Percentiles rank a stretch among this genome's conserved stretches.
These are phyloP conservation scores for Ditylenchus weischeri DNA, from an alignment of 2,888 invertebrate species.

Conservation along the genomic window DNA sequence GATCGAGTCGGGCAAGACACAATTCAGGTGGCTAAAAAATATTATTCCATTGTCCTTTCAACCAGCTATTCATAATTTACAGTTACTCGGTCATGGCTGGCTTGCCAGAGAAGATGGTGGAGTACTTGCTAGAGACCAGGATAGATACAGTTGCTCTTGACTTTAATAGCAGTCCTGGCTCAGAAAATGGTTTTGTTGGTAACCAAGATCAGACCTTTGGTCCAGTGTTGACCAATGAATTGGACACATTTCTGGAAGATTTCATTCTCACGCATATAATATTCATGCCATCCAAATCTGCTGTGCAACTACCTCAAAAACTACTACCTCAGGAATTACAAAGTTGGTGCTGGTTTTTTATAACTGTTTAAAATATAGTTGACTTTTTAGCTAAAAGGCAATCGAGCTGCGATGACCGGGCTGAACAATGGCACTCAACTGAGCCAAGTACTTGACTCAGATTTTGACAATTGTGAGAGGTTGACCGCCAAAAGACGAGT, in stretches of 20 bases:
- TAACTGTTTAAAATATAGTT: too few species aligned
- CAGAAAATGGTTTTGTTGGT: background rate
- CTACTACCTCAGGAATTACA: conserved; percentile 43
- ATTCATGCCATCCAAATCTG: conserved; percentile 75
- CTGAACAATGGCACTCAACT: background rate
- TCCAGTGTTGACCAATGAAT: conserved; percentile 20
- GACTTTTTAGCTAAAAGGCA: too few species aligned
- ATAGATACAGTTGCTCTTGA: conserved; percentile 64
- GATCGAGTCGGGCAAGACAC: conserved; percentile 1
- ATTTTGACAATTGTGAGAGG: conserved; percentile 29
- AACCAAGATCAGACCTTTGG: background rate
- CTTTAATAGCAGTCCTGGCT: conserved; percentile 9
- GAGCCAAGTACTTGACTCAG: conserved; percentile 7
- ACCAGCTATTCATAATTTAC: conserved; percentile 16
- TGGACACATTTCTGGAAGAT: conserved; percentile 71
- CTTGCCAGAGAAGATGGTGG: conserved; percentile 79
- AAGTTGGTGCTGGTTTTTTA: too few species aligned
- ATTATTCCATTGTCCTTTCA: background rate
- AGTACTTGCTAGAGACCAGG: conserved; percentile 77
- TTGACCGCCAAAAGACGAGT: conserved; percentile 67
- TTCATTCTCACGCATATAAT: conserved; percentile 78
- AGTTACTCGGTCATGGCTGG: conserved; percentile 84
- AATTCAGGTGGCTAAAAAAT: background rate
- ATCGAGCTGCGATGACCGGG: too few species aligned
- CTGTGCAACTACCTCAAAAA: conserved; percentile 64